Percentiles rank a stretch among this genome's conserved stretches.
phyloP scores from a whole-genome alignment of 2,113 vertebrate genomes.

The Seriola quinqueradiata region DNA sequence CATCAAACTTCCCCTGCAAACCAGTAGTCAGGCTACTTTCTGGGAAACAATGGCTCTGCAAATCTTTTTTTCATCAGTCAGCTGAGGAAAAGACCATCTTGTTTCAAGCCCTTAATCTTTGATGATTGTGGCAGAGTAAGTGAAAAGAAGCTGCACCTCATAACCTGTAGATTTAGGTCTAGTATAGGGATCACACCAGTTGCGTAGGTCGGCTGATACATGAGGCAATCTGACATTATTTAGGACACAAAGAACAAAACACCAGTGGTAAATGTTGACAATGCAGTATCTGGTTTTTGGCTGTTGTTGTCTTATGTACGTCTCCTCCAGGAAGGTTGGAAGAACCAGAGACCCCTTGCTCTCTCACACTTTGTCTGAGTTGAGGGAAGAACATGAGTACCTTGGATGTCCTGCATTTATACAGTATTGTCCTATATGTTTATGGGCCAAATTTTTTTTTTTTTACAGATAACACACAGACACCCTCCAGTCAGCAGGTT shows the following conservation, averaged over 20 bases:
- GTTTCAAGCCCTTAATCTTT: background rate
- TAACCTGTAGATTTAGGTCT: background rate
- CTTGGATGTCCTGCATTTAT: no score
- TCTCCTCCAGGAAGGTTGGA: background rate
- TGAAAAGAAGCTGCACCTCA: background rate
- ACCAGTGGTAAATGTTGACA: background rate
- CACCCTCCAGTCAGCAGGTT: background rate
- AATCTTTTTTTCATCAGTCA: background rate
- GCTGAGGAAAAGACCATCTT: background rate
- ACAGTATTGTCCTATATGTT: no score
- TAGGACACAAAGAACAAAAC: background rate
- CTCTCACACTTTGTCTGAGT: background rate
- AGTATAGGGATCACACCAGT: background rate
- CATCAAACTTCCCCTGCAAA: constrained; percentile 48
- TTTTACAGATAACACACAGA: background rate
- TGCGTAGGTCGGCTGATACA: background rate
- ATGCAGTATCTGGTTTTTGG: background rate
- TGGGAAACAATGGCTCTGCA: constrained; percentile 22
- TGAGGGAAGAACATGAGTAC: background rate
- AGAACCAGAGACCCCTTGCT: background rate
- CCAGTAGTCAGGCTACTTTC: background rate
- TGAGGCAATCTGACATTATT: background rate
- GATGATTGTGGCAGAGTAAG: background rate
- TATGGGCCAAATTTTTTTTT: no score
- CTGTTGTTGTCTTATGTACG: background rate